A percentile compares a stretch with the other conserved stretches of the same genome.
phyloP scores from a whole-genome alignment of 2,888 invertebrate genomes.

The Acanthoscelides obtectus region DNA sequence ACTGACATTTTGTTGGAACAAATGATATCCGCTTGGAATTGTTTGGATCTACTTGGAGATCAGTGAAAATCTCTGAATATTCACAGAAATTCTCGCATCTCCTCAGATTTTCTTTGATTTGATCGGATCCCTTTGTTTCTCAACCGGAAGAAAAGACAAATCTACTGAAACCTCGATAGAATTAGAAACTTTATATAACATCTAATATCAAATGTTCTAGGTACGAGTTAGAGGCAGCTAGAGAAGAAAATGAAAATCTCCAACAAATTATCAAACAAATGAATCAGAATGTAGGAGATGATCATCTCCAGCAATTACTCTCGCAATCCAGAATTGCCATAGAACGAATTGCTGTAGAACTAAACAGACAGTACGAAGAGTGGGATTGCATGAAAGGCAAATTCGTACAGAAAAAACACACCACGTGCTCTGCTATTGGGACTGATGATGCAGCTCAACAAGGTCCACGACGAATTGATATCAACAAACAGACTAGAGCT shows the following conservation, averaged over 20 bases:
- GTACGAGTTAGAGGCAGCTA: constrained; percentile 21
- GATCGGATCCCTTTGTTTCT: no score
- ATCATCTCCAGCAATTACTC: constrained; percentile 36
- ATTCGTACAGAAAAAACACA: neutral
- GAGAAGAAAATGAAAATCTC: constrained; percentile 21
- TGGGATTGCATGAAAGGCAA: constrained; percentile 27
- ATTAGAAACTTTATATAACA: no score
- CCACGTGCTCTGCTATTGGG: constrained; percentile 1
- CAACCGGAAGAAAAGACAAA: no score
- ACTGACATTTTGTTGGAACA: no score
- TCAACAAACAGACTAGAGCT: neutral
- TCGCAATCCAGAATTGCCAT: constrained; percentile 39
- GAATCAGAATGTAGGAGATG: constrained; percentile 22
- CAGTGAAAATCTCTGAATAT: no score
- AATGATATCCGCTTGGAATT: no score
- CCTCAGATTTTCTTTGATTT: no score
- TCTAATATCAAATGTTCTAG: constrained; percentile 1
- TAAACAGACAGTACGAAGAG: constrained; percentile 33
- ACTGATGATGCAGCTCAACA: neutral
- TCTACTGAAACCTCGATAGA: no score
- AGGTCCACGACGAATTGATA: neutral
- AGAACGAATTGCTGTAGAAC: constrained; percentile 35
- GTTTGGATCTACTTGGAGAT: no score
- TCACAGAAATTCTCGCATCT: no score
- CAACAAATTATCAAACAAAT: constrained; percentile 18